These are phyloP conservation scores for Ctenopoma multispine DNA, from an alignment of 2,797 vertebrate genomes.

Conservation along the genomic window DNA sequence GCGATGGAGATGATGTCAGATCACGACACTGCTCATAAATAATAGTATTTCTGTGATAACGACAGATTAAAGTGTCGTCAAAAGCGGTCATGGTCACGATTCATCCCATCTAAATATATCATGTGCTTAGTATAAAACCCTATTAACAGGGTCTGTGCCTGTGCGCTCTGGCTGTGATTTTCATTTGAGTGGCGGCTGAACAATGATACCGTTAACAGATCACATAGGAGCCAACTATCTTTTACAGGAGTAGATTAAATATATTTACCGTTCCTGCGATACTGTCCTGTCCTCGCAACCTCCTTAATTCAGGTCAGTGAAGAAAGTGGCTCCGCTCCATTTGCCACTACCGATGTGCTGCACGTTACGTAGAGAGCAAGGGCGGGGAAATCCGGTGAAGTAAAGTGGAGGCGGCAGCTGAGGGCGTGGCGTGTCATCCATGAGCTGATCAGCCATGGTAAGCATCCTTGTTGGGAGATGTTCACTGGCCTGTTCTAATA, in stretches of 20 bases:
- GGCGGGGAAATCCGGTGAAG: slow-evolving; percentile 16
- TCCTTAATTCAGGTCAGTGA: slow-evolving; percentile 45
- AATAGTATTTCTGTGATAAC: neutral
- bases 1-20: neutral
- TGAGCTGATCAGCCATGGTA: neutral
- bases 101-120: neutral
- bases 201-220: neutral
- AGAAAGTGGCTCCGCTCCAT: slow-evolving; percentile 29
- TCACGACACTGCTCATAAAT: neutral
- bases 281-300: neutral
- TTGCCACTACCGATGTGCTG: slow-evolving; percentile 20
- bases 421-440: neutral
- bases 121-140: neutral
- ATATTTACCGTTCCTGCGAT: slow-evolving; percentile 24
- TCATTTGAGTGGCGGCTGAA: no score
- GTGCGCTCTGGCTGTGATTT: neutral
- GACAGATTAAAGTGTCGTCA: neutral
- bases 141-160: neutral
- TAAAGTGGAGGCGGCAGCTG: slow-evolving; percentile 5
- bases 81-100: neutral
- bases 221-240: neutral
- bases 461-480: neutral
- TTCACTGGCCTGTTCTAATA: no score
- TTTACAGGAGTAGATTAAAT: no score
- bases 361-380: slow-evolving; percentile 43